Conservation (phyloP, 2,888 invertebrate species). For the Athalia circularis region DNA sequence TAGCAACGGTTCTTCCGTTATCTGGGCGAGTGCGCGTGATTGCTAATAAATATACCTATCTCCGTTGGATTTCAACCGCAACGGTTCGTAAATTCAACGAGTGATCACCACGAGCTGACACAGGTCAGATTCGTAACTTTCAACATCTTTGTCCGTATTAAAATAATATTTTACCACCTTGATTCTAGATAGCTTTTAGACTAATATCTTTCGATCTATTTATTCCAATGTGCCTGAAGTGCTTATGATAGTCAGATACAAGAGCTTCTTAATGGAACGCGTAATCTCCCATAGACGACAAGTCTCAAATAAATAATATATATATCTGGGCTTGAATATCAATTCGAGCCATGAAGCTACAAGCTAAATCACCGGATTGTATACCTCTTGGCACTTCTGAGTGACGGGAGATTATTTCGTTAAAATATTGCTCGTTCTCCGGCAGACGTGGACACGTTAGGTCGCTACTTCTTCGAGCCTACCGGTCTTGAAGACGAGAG, state of each 20-base stretch:
- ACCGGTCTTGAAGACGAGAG: constrained; percentile 19
- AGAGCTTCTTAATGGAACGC: constrained; percentile 6
- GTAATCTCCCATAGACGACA: constrained; percentile 14
- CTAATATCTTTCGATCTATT: not conserved
- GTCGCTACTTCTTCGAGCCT: constrained; percentile 1
- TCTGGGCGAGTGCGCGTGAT: constrained; percentile 21
- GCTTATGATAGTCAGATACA: not conserved
- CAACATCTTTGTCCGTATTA: too few species aligned
- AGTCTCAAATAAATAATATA: constrained; percentile 3
- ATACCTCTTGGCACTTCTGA: constrained; percentile 32
- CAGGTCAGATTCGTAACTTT: too few species aligned
- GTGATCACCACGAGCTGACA: not conserved
- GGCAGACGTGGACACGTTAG: not conserved
- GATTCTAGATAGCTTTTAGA: too few species aligned
- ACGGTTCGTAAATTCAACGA: constrained; percentile 15
- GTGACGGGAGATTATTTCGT: constrained; percentile 29
- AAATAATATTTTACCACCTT: too few species aligned
- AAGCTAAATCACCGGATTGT: constrained; percentile 13
- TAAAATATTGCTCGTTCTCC: constrained; percentile 15
- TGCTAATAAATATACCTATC: not conserved
- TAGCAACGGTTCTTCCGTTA: constrained; percentile 19
- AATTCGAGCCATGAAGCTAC: not conserved
- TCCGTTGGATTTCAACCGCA: constrained; percentile 24
- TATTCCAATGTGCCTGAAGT: not conserved
- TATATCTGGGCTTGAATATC: not conserved